Conservation (phyloP, 2,113 vertebrate genomes). For the Delphinapterus leucas region DNA sequence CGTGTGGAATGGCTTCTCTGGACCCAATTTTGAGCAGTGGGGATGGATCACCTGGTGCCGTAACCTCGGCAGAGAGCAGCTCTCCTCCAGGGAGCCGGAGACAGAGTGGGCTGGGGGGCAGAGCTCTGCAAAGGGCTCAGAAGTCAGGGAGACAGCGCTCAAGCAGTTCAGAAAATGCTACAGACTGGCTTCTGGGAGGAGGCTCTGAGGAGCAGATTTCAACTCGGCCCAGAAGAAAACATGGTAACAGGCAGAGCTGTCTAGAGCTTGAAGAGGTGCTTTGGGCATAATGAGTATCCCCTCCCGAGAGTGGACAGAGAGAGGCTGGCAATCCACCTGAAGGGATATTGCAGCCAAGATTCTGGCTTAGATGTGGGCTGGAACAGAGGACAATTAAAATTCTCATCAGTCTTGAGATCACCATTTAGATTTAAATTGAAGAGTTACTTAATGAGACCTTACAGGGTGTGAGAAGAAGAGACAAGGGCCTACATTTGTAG, state of each 20-base stretch:
- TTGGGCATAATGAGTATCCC: background rate
- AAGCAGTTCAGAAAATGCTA: background rate
- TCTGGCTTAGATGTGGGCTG: background rate
- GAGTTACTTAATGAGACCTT: background rate
- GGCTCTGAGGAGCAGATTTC: background rate
- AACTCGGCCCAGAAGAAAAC: background rate
- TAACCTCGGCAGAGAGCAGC: background rate
- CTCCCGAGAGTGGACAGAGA: background rate
- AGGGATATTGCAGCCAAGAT: background rate
- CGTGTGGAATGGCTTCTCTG: background rate
- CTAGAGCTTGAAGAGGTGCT: background rate
- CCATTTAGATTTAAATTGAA: background rate
- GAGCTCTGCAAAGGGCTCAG: background rate
- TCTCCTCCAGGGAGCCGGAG: background rate
- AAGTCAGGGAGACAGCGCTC: rapidly evolving
- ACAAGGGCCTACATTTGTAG: background rate
- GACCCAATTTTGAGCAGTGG: background rate
- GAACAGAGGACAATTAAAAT: background rate
- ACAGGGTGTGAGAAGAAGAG: background rate
- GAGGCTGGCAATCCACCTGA: background rate
- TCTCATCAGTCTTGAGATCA: background rate
- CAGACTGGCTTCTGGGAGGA: background rate
- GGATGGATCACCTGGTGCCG: background rate
- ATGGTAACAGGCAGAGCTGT: background rate
- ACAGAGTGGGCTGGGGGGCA: background rate